Conservation (phyloP, 2,113 vertebrate genomes). For the Nycticryphes semicollaris region DNA sequence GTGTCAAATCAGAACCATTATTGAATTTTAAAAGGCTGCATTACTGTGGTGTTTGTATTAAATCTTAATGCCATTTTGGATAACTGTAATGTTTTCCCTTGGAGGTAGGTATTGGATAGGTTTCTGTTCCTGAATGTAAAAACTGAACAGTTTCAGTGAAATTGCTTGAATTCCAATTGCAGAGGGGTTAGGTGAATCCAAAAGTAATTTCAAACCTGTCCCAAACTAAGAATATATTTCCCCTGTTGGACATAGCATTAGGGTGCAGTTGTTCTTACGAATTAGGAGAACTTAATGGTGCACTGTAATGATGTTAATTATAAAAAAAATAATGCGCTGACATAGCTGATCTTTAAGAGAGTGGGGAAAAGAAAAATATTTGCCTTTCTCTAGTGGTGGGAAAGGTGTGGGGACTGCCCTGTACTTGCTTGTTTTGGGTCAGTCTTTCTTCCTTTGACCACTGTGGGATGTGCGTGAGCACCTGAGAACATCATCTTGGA, state of each 20-base stretch:
- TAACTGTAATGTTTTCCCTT: background rate
- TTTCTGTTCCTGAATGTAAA: background rate
- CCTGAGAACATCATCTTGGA: fast-evolving
- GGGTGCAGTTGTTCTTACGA: background rate
- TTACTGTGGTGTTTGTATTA: conserved; percentile 31
- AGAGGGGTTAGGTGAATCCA: background rate
- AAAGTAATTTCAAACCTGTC: conserved; percentile 23
- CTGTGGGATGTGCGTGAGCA: background rate
- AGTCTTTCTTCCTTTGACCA: fast-evolving
- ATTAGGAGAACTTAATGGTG: background rate
- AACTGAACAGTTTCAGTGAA: background rate
- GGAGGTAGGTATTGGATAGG: background rate
- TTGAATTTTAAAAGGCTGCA: conserved; percentile 54
- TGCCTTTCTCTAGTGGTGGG: background rate
- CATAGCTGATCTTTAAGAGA: background rate
- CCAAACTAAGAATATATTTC: background rate
- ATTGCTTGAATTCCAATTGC: background rate
- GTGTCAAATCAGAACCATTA: conserved; percentile 31
- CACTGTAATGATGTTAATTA: background rate
- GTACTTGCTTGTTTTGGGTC: background rate
- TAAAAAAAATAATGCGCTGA: background rate
- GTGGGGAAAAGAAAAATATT: background rate
- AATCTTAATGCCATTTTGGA: conserved; percentile 16
- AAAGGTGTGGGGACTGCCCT: background rate
- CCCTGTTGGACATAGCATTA: background rate